Evolutionary conservation across 1,140 invertebrate genomes (phyloP), one percentile per base, ranked within the genome.

Genomic region (Scaptomyza pallida): DNA sequence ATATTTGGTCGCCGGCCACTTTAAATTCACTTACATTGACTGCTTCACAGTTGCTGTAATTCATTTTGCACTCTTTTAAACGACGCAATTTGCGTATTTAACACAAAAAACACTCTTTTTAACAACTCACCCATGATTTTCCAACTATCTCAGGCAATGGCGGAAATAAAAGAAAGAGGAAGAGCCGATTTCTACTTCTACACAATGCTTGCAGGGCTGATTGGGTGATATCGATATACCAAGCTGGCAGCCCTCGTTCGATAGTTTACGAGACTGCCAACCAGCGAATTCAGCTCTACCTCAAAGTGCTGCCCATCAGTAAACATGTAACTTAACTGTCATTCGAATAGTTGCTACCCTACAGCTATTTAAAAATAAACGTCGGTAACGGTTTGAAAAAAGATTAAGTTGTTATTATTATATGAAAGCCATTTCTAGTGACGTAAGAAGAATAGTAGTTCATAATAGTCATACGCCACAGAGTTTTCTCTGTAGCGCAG

Each of bases 151-250:
- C 86, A 86, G 78, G 78, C 83, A 81, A 89, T 83, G 89, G 89
- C 89, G 89, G 89, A 91, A 91, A 90, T 91, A 90, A 91, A 91
- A 91, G 88, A 82, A 79, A 75, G 88, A 85, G 67, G 72, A 78
- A 75, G 72, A 69, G 68, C 52, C 45, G n/a, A 59, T 41, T 72
- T 60, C 69, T 60, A 60, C 48, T 68, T 72, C 55, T 70, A 40
- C 43, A 17, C 26, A 48, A 26, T 50, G 33, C 30, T 50, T 17
- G 44, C 26, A 70, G 60, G 15, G 60, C n/a, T 70, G 67, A 13
- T 55, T 15, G 21, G 2, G 19, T 3, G 1, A 3, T 21, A 16
- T 47, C 59, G 59, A 70, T 70, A 56, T 55, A 50, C 56, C 51
- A 51, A 56, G 13, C 56, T 9, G 10, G 2, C 6, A n/a, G 19